Percentiles rank a stretch among this genome's conserved stretches.
These are phyloP conservation scores for Crepidodera aurea DNA, from an alignment of 2,888 invertebrate genomes.

Conservation along the genomic window DNA sequence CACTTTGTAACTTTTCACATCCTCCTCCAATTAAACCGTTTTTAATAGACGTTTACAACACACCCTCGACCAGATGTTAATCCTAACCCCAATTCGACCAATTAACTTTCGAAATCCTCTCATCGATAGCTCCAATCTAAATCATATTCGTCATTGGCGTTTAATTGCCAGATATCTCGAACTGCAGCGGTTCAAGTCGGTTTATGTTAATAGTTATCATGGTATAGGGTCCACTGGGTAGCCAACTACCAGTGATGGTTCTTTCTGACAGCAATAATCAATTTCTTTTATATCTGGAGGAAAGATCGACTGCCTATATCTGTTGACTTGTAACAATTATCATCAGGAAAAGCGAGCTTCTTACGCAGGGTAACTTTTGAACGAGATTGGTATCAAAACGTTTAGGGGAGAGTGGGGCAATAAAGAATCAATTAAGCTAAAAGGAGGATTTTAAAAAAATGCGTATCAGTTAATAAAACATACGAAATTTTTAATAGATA, in stretches of 20 bases:
- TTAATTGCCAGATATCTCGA: constrained; percentile 36
- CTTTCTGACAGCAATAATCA: constrained; percentile 40
- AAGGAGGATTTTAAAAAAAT: too few relatives aligned
- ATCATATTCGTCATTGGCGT: constrained; percentile 33
- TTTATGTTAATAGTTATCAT: constrained; percentile 34
- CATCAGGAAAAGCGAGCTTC: neutral
- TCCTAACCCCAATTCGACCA: constrained; percentile 14
- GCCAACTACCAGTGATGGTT: constrained; percentile 32
- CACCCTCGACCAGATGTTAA: neutral
- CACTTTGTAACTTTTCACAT: too few relatives aligned
- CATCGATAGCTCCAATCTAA: constrained; percentile 35
- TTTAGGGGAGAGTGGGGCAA: too few relatives aligned
- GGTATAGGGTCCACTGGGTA: constrained; percentile 10
- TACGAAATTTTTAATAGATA: too few relatives aligned
- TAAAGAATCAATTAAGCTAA: too few relatives aligned
- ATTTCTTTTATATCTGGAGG: constrained; percentile 31
- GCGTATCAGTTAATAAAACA: too few relatives aligned
- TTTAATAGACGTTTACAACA: neutral
- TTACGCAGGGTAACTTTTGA: neutral
- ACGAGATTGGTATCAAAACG: too few relatives aligned
- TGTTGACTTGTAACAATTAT: constrained; percentile 20
- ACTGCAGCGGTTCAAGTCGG: constrained; percentile 29
- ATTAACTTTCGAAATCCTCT: constrained; percentile 24
- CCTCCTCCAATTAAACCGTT: neutral
- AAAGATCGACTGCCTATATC: constrained; percentile 18